Evolutionary conservation across 1,140 invertebrate genomes (phyloP), one percentile per base, ranked within the genome.

Genomic region (Drosophila mauritiana): DNA sequence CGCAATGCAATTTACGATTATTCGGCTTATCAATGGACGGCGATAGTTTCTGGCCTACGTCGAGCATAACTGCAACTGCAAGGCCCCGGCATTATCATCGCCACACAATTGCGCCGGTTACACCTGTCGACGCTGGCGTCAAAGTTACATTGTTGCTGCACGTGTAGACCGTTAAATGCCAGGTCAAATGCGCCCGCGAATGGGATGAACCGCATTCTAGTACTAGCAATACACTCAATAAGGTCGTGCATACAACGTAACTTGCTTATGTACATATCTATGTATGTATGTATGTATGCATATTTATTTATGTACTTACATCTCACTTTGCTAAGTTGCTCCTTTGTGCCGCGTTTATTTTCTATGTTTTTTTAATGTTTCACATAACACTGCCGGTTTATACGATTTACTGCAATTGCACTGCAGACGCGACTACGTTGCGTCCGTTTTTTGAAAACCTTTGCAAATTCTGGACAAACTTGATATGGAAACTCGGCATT

Each of bases 141-240:
- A 27, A 17, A 49, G 46, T 74, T 37, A 82, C 82, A 73, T 62
- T 86, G 82, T 86, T 73, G 56, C 54, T 52, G 61, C 82, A 86
- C 83, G 83, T 78, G 82, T 81, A 86, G 69, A 55, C 64, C 39
- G 61, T 85, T 75, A 68, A 86, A 86, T 81, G 67, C 75, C 58
- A 63, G 57, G 46, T 65, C 31, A 25, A 59, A 39, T 45, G 52
- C 4, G 8, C 22, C 36, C 56, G 54, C 42, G 31, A 52, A 46
- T 70, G 54, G 25, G 27, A 10, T n/a, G 8, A 31, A 27, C 31
- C n/a, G 7, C 6, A 20, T 27, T 61, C 0, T 1, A 42, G 40
- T 10, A 42, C 2, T n/a, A 7, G 1, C n/a, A 15, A 42, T 8
- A 31, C 27, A 8, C 2, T 42, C 6, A 15, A 15, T n/a, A 15